Conservation (phyloP, 2,797 vertebrate species). For the Scyliorhinus canicula region DNA sequence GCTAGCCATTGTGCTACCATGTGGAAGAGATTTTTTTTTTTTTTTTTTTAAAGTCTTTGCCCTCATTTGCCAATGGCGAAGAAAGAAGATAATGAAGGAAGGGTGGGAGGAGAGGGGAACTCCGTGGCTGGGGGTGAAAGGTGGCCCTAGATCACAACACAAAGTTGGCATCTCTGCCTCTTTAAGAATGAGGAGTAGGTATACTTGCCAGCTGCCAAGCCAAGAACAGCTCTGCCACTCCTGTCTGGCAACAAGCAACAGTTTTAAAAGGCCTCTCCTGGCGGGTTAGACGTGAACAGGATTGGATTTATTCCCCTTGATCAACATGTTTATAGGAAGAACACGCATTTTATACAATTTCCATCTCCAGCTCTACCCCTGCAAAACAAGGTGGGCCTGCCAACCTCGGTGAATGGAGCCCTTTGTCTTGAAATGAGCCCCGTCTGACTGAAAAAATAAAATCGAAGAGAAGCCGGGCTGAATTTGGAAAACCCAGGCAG, state of each 20-base stretch:
- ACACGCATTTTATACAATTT: neutral
- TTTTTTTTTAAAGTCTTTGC: neutral
- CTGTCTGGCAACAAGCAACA: neutral
- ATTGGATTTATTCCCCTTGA: neutral
- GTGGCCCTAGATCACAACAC: neutral
- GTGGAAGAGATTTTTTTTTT: neutral
- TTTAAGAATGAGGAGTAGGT: neutral
- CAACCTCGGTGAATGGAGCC: conserved; percentile 3
- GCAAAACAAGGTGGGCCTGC: neutral
- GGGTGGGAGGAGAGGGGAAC: neutral
- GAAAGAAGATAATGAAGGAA: neutral
- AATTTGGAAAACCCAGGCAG: neutral
- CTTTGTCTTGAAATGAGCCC: conserved; percentile 23
- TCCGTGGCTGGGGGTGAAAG: too few relatives aligned
- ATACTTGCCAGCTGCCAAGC: neutral
- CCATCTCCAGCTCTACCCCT: neutral
- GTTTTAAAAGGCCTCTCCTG: neutral
- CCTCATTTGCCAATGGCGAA: neutral
- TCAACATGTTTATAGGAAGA: conserved; percentile 20
- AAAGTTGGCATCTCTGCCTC: neutral
- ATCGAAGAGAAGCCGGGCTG: neutral
- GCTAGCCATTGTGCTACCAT: too few relatives aligned
- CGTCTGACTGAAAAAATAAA: neutral
- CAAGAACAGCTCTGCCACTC: neutral
- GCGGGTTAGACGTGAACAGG: neutral